These are phyloP conservation scores for Pelvicachromis taeniatus DNA, from an alignment of 2,113 vertebrate species.

Conservation along the genomic window DNA sequence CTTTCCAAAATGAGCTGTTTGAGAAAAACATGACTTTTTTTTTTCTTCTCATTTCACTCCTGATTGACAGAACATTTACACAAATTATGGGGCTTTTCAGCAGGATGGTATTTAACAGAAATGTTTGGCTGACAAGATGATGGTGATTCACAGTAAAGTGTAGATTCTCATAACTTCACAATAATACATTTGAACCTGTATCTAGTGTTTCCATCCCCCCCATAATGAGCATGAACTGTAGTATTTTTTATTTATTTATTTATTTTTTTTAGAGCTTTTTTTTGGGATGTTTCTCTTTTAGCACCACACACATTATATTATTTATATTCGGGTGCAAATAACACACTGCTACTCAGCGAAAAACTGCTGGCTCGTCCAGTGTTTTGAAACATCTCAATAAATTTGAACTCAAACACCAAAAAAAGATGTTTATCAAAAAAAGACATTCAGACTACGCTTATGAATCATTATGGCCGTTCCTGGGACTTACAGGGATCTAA, in stretches of 20 bases:
- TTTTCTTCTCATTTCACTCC: background rate
- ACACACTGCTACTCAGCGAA: background rate
- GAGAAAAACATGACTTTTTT: background rate
- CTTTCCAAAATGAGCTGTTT: background rate
- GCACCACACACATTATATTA: no score
- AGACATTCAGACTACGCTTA: background rate
- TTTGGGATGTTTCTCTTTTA: background rate
- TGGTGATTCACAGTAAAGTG: background rate
- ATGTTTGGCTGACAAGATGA: background rate
- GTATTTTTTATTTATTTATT: no score
- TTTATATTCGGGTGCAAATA: background rate
- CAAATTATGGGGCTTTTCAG: background rate
- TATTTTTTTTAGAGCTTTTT: background rate
- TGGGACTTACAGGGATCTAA: no score
- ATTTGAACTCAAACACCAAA: rapidly evolving
- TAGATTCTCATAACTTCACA: background rate
- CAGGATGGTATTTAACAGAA: background rate
- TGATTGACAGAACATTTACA: background rate
- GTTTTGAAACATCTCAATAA: rapidly evolving
- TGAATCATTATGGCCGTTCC: no score
- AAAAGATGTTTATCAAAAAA: rapidly evolving
- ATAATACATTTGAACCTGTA: background rate
- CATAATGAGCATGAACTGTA: background rate
- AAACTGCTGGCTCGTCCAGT: background rate
- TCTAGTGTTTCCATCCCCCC: background rate